These are phyloP conservation scores for Ara ararauna DNA, from an alignment of 2,797 vertebrate species.

Conservation along the genomic window DNA sequence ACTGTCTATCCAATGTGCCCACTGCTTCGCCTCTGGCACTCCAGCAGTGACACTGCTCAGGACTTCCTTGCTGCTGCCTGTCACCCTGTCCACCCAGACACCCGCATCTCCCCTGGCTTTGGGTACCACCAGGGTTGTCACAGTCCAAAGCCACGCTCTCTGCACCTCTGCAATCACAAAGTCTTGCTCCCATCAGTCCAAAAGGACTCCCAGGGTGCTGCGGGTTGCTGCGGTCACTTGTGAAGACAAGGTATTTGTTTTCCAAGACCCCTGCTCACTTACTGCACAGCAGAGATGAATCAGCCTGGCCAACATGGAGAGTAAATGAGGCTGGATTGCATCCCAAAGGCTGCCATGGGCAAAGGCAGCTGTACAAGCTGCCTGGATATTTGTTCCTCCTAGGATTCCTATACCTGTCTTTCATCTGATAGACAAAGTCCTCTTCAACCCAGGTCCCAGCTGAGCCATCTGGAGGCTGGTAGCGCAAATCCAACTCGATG, in stretches of 20 bases:
- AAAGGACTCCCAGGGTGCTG: not conserved
- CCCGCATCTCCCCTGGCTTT: not conserved
- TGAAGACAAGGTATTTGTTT: not conserved
- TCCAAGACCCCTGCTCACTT: not conserved
- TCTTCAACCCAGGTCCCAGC: conserved; percentile 85
- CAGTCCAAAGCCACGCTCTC: not conserved
- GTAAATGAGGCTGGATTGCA: not conserved
- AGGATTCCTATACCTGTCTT: conserved; percentile 81
- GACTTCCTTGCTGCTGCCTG: not conserved
- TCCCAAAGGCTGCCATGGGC: not conserved
- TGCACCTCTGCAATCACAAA: not conserved
- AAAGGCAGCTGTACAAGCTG: not conserved
- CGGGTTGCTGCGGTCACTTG: not conserved
- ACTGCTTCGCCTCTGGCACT: not conserved
- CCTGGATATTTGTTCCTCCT: not conserved
- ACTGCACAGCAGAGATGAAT: not conserved
- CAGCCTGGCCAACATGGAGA: not conserved
- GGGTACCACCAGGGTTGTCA: not conserved
- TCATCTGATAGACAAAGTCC: conserved; percentile 83
- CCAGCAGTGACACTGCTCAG: not conserved
- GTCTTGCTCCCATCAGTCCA: not conserved
- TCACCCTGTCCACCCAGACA: not conserved
- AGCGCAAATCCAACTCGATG: conserved; percentile 91
- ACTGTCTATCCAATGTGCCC: not conserved
- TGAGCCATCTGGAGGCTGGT: conserved; percentile 87